These are phyloP conservation scores for Clytia hemisphaerica DNA, from an alignment of 30 jellyfish, hydroid and myxozoan genomes.

Conservation along the genomic window DNA sequence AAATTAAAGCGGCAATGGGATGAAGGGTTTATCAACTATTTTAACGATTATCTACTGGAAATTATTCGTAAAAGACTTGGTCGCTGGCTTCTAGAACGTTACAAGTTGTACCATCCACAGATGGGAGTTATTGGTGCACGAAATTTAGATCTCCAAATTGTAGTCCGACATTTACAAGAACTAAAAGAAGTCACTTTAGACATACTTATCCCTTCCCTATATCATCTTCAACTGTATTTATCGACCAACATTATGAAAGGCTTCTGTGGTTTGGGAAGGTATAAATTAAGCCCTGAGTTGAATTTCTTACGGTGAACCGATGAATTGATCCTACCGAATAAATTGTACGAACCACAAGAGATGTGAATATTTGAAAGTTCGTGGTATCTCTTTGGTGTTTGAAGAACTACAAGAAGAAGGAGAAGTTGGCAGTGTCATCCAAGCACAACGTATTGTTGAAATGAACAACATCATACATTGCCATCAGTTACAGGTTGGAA, in stretches of 20 bases:
- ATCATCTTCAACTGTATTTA: constrained; percentile 62
- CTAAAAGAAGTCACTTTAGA: constrained; percentile 65
- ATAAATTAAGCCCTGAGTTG: constrained; percentile 55
- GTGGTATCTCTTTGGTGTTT: constrained; percentile 30
- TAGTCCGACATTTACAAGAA: constrained; percentile 88
- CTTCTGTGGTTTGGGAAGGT: constrained; percentile 68
- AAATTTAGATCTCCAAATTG: constrained; percentile 52
- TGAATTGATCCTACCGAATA: constrained; percentile 37
- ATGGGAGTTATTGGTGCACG: constrained; percentile 81
- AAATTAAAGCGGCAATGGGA: constrained; percentile 69
- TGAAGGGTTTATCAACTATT: constrained; percentile 48
- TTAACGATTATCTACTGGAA: constrained; percentile 42
- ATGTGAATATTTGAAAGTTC: no score
- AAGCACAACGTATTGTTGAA: constrained; percentile 35
- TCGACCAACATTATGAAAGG: constrained; percentile 78
- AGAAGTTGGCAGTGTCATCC: constrained; percentile 25
- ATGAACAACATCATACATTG: constrained; percentile 35
- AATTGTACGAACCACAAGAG: constrained; percentile 35
- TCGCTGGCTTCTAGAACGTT: constrained; percentile 80
- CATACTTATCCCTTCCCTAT: constrained; percentile 52
- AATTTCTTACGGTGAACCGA: constrained; percentile 69
- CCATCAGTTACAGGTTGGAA: constrained; percentile 25
- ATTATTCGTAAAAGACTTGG: constrained; percentile 71
- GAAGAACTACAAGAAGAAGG: constrained; percentile 42
- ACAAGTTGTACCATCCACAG: constrained; percentile 66